Base-by-base conservation (phyloP, 2,888 invertebrate species). In the Perithous albicinctus region DNA sequence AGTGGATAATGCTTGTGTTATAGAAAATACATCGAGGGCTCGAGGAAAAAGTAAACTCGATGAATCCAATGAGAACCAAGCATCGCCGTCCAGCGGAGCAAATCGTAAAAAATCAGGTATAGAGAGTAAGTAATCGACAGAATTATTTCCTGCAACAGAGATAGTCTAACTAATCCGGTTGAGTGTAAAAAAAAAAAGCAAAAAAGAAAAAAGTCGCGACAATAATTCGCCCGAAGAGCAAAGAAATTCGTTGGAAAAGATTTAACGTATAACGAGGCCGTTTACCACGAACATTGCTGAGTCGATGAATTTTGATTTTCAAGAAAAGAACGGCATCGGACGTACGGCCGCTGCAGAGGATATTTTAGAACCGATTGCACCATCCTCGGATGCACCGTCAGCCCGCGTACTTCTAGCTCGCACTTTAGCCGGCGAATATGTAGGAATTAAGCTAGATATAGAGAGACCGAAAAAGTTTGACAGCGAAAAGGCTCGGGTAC, bases 371-470 rank as follows among this genome's bases (percentile, higher is more conserved):
- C 84, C 85, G 8, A 76, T 84, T 54, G 76, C 82, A 0, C 72
- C 88, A 15, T 85, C 86, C 41, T 85, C 86, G 8, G 89, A 90
- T 18, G 63, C 80, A 8, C 61, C 87, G 76, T 76, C 69, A n/a
- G 86, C 86, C n/a, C 86, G 88, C 43, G 86, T 96, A 2, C 91
- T 96, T 0, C 94, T 96, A 82, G 94, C 95, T 0, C 94, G 95
- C 85, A 93, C 96, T 3, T 95, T 95, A 0, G 92, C 94, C 0
- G 95, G 95, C 0, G 94, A 95, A 87, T 95, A 95, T 83, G 94
- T 96, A 7, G 96, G 96, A 32, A 94, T 96, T 80, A 95, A 95
- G 89, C 92, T 96, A 59, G 95, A 96, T 89, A 94, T 94, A 80
- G 93, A 90, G 64, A 93, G 95, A 48, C 96, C 96, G 0, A 89